A percentile compares a stretch with the other conserved stretches of the same genome.
Conservation (phyloP, 2,797 vertebrate genomes). For the Gymnopithys bicolor region DNA sequence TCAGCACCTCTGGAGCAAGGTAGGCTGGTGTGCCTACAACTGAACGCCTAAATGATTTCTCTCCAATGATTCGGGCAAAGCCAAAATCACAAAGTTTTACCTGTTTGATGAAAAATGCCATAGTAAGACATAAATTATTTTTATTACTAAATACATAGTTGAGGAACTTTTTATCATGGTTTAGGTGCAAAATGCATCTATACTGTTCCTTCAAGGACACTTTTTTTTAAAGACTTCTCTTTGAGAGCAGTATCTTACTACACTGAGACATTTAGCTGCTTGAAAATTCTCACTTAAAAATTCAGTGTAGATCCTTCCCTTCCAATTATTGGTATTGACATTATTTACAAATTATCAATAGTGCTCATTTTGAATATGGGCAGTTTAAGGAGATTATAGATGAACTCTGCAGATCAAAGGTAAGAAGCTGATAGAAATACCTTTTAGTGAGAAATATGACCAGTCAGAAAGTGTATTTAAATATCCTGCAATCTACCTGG, state of each 20-base stretch:
- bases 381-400: not conserved
- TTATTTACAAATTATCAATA: not conserved
- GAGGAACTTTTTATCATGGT: not conserved
- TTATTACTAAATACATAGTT: not conserved
- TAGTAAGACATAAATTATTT: not conserved
- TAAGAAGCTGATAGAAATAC: not conserved
- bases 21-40: constrained; percentile 97
- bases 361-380: not conserved
- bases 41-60: constrained; percentile 94
- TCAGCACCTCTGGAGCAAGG: constrained; percentile 92
- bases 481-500: not conserved
- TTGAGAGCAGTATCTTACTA: not conserved
- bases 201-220: not conserved
- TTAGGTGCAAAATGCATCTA: not conserved
- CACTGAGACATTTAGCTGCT: not conserved
- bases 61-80: constrained; percentile 96
- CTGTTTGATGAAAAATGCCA: constrained; percentile 73
- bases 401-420: not conserved
- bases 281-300: not conserved
- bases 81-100: constrained; percentile 98
- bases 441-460: not conserved
- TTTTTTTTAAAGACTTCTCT: not conserved
- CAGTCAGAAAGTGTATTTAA: not conserved
- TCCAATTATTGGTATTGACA: not conserved
- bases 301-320: not conserved